These are phyloP conservation scores for Onchidella celtica DNA, from an alignment of 2,888 invertebrate genomes.

Conservation along the genomic window DNA sequence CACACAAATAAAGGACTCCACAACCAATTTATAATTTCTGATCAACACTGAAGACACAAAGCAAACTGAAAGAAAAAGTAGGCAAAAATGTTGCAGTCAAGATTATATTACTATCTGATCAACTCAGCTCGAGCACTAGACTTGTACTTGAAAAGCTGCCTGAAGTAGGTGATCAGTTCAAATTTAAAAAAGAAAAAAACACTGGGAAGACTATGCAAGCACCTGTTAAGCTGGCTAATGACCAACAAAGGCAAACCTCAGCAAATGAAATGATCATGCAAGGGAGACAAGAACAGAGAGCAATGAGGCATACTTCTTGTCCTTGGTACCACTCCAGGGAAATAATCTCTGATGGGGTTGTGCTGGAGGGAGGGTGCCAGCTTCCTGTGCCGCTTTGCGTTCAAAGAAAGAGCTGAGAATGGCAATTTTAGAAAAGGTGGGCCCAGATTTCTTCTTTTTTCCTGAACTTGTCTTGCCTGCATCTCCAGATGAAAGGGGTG, in stretches of 20 bases:
- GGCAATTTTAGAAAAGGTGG: slow-evolving; percentile 69
- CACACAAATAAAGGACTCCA: too few species aligned
- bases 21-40: too few species aligned
- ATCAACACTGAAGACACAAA: background rate
- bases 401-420: slow-evolving; percentile 75
- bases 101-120: too few species aligned
- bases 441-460: slow-evolving; percentile 48
- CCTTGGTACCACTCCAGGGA: slow-evolving; percentile 39
- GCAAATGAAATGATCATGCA: slow-evolving; percentile 16
- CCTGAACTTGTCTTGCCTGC: slow-evolving; percentile 21
- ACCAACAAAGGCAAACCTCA: slow-evolving; percentile 1
- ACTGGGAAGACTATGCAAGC: background rate
- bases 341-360: slow-evolving; percentile 45
- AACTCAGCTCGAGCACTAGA: too few species aligned
- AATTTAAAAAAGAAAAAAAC: slow-evolving; percentile 1
- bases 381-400: slow-evolving; percentile 62
- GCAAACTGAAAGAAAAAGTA: background rate
- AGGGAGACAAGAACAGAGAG: slow-evolving; percentile 3
- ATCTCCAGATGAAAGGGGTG: slow-evolving; percentile 16
- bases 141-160: background rate
- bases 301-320: slow-evolving; percentile 45
- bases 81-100: too few species aligned
- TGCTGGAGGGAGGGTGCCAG: slow-evolving; percentile 35
- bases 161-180: too few species aligned
- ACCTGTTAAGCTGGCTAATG: background rate